These are phyloP conservation scores for Phoxinus phoxinus DNA, from an alignment of 2,113 vertebrate genomes.

Conservation along the genomic window DNA sequence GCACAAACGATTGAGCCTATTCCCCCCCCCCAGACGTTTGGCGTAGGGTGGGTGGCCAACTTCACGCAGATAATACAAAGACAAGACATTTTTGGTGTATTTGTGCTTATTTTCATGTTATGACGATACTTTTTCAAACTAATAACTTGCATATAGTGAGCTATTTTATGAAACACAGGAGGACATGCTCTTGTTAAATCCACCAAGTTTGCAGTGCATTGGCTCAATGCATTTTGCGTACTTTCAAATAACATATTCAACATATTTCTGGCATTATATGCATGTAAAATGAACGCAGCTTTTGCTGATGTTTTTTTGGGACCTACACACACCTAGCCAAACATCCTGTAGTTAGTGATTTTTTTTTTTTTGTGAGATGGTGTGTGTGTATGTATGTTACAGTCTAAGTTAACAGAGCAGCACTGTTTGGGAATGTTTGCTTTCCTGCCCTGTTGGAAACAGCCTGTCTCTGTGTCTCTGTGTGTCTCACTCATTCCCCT, in stretches of 20 bases:
- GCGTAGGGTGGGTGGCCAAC: too few species aligned
- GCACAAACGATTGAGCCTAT: too few species aligned
- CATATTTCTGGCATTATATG: conserved; percentile 1
- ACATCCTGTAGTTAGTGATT: conserved; percentile 64
- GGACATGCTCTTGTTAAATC: neutral
- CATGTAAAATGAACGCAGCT: conserved; percentile 53
- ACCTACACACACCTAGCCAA: conserved; percentile 25
- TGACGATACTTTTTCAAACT: too few species aligned
- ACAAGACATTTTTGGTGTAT: too few species aligned
- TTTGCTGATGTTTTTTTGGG: conserved; percentile 42
- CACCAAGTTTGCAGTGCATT: neutral
- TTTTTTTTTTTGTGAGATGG: conserved; percentile 51
- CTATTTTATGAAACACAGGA: neutral
- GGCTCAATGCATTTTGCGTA: neutral
- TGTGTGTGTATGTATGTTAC: conserved; percentile 68
- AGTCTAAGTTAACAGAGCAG: conserved; percentile 73
- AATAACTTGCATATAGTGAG: too few species aligned
- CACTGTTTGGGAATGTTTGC: conserved; percentile 79
- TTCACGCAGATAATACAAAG: too few species aligned
- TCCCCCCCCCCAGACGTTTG: too few species aligned
- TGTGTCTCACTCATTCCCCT: conserved; percentile 42
- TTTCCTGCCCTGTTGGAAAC: conserved; percentile 59
- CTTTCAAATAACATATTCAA: neutral
- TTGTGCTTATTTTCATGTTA: too few species aligned
- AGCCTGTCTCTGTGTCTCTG: conserved; percentile 20